Conservation (phyloP, 1,140 invertebrate species). For the Trachelipus rathkii region DNA sequence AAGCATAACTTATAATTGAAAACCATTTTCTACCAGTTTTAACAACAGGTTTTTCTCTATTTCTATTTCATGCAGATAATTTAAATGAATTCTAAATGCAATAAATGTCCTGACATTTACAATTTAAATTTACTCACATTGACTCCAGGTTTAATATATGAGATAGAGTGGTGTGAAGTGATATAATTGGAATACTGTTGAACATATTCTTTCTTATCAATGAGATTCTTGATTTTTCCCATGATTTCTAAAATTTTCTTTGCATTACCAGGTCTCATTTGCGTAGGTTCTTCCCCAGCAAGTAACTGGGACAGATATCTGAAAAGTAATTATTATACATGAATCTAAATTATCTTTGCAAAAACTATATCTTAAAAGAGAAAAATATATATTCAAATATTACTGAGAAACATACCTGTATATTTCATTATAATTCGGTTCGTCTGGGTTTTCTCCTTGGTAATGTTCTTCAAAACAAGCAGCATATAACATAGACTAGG, state of each 20-base stretch:
- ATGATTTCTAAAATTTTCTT: constrained; percentile 27
- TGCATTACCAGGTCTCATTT: constrained; percentile 29
- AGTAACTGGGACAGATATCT: constrained; percentile 30
- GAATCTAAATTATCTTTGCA: background rate
- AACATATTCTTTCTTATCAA: background rate
- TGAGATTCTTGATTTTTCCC: constrained; percentile 16
- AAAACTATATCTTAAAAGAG: background rate
- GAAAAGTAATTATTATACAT: background rate
- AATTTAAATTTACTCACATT: background rate
- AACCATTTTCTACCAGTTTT: no score
- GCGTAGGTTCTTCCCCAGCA: constrained; percentile 25
- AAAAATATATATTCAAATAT: background rate
- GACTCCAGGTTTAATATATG: background rate
- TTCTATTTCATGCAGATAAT: no score
- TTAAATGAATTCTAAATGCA: background rate
- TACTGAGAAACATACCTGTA: background rate
- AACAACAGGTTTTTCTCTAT: no score
- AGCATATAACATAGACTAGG: constrained; percentile 25
- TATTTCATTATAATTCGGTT: constrained; percentile 32
- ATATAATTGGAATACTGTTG: background rate
- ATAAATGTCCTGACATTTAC: background rate
- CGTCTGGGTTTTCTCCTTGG: constrained; percentile 12
- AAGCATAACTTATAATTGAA: no score
- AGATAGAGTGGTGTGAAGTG: background rate
- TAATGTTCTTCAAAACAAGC: constrained; percentile 30